Percentiles rank a stretch among this genome's conserved stretches.
These are phyloP conservation scores for Drosophila melanosoma DNA, from an alignment of 2,888 invertebrate species.

Conservation along the genomic window DNA sequence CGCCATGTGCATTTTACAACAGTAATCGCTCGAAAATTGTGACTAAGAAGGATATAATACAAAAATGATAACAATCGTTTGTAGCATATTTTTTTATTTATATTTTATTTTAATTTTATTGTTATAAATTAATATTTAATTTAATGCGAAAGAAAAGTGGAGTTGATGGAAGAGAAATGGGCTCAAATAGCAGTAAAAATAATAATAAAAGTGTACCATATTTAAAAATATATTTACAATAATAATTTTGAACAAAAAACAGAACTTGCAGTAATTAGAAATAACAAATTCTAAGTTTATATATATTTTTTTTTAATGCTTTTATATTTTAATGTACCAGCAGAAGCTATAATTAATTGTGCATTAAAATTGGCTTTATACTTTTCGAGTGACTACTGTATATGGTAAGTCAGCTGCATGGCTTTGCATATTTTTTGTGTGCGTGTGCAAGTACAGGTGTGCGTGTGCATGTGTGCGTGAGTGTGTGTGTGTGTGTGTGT, in stretches of 20 bases:
- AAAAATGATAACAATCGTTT: neutral
- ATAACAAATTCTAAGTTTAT: too few relatives aligned
- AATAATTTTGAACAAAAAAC: neutral
- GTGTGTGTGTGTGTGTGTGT: constrained; percentile 5
- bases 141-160: neutral
- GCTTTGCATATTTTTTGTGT: constrained; percentile 7
- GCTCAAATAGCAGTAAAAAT: neutral
- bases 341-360: neutral
- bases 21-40: constrained; percentile 1
- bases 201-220: neutral
- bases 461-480: constrained; percentile 9
- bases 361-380: neutral
- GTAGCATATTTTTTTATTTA: neutral
- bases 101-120: too few relatives aligned
- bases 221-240: neutral
- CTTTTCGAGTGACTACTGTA: neutral
- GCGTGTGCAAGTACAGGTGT: constrained; percentile 20
- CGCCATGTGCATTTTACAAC: constrained; percentile 39
- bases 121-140: neutral
- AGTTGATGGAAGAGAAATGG: neutral
- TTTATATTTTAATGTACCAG: too few relatives aligned
- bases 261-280: too few relatives aligned
- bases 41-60: neutral
- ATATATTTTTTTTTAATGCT: too few relatives aligned
- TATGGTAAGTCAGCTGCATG: constrained; percentile 5